These are phyloP conservation scores for Lethocerus indicus DNA, from an alignment of 1,140 invertebrate genomes.

Conservation along the genomic window DNA sequence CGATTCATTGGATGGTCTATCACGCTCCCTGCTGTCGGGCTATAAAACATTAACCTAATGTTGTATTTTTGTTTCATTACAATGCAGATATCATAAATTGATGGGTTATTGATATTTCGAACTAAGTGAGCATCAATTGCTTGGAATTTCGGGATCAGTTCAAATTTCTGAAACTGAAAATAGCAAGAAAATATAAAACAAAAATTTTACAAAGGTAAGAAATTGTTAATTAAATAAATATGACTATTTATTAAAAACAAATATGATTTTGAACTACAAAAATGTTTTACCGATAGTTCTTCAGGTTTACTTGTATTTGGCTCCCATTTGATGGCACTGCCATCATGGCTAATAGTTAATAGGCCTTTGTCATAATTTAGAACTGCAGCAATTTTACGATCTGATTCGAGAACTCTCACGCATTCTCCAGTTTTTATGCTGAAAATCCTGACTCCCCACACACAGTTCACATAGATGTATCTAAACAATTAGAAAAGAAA, in stretches of 20 bases:
- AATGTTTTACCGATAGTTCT: neutral
- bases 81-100: neutral
- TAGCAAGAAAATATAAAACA: neutral
- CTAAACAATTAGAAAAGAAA: conserved; percentile 24
- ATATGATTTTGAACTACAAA: neutral
- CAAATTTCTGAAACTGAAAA: conserved; percentile 1
- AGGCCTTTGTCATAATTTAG: conserved; percentile 11
- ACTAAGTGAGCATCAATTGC: neutral
- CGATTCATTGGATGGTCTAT: neutral
- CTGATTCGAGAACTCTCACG: conserved; percentile 8
- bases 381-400: conserved; percentile 8
- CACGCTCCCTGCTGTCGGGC: neutral
- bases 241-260: neutral
- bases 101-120: neutral
- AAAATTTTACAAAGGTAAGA: neutral
- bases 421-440: conserved; percentile 35
- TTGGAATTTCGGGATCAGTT: neutral
- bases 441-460: conserved; percentile 34
- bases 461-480: conserved; percentile 35
- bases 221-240: neutral
- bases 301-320: neutral
- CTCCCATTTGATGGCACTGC: conserved; percentile 7
- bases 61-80: neutral
- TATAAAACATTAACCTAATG: neutral
- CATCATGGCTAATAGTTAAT: conserved; percentile 4